A percentile compares a stretch with the other conserved stretches of the same genome.
Evolutionary conservation across 2,888 invertebrate genomes (phyloP).

Genomic region (Perizoma affinitatum): DNA sequence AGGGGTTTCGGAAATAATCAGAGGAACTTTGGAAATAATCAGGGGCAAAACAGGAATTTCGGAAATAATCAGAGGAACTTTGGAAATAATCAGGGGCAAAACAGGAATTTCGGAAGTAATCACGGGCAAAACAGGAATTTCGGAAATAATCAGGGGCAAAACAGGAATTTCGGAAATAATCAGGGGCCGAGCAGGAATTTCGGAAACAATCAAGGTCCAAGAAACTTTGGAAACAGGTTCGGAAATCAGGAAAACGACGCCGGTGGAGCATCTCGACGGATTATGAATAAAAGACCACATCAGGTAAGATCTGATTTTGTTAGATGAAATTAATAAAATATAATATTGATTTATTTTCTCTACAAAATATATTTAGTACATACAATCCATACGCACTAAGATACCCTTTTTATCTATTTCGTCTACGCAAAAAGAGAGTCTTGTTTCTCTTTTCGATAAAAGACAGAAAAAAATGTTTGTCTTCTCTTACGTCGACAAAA

Average conservation of each 20-base stretch:
- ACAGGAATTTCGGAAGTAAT: conserved; percentile 26
- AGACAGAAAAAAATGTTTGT: too few relatives aligned
- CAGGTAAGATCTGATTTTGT: conserved; percentile 52
- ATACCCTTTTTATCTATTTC: too few relatives aligned
- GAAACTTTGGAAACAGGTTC: conserved; percentile 19
- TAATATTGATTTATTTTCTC: too few relatives aligned
- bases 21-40: conserved; percentile 21
- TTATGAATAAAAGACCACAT: conserved; percentile 67
- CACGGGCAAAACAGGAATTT: conserved; percentile 17
- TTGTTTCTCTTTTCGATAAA: too few relatives aligned
- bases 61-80: conserved; percentile 20
- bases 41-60: conserved; percentile 23
- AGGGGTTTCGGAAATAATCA: conserved; percentile 19
- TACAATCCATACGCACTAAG: too few relatives aligned
- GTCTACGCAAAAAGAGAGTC: too few relatives aligned
- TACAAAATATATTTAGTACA: too few relatives aligned
- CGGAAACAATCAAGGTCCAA: conserved; percentile 24
- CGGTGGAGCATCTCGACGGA: conserved; percentile 62
- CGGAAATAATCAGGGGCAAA: conserved; percentile 22
- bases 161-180: conserved; percentile 20
- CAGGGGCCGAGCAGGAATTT: conserved; percentile 19
- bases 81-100: conserved; percentile 14
- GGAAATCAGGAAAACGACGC: conserved; percentile 40
- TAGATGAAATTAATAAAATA: too few relatives aligned
- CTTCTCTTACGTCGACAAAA: too few relatives aligned